Percentiles rank a stretch among this genome's conserved stretches.
Evolutionary conservation across 2,797 vertebrate genomes (phyloP).

Genomic region (Babyrousa celebensis): DNA sequence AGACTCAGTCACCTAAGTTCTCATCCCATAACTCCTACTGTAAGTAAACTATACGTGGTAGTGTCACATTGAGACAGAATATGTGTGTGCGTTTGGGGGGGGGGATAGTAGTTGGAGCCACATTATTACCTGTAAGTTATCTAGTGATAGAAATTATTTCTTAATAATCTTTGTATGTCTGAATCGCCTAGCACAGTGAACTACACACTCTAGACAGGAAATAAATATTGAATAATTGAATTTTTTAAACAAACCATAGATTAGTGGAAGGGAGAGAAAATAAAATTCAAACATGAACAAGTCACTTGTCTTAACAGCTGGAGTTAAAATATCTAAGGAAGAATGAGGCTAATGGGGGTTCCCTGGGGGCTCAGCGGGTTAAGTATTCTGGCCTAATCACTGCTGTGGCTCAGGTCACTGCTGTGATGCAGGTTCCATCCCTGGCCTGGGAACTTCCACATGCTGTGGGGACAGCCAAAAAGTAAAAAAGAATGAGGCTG

Average conservation of each 20-base stretch:
- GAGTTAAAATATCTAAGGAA: constrained; percentile 29
- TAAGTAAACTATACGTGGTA: neutral
- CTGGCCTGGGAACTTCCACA: too few species aligned
- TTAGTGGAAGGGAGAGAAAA: neutral
- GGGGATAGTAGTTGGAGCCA: neutral
- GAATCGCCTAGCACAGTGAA: constrained; percentile 42
- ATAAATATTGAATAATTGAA: constrained; percentile 53
- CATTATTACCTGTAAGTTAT: constrained; percentile 38
- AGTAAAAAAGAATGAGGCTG: constrained; percentile 43
- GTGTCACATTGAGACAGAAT: neutral
- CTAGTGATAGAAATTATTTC: constrained; percentile 64
- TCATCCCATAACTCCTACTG: constrained; percentile 39
- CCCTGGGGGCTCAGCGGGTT: too few species aligned
- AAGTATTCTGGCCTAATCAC: too few species aligned
- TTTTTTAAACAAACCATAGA: constrained; percentile 48
- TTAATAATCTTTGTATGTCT: constrained; percentile 66
- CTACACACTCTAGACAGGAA: neutral
- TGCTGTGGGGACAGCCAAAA: too few species aligned
- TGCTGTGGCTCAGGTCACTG: too few species aligned
- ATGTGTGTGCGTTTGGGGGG: neutral
- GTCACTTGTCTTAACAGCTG: constrained; percentile 57
- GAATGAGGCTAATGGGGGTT: constrained; percentile 10
- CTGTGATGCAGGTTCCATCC: too few species aligned
- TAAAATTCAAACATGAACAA: constrained; percentile 63
- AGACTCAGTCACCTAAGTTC: neutral